Conservation (phyloP, 2,888 invertebrate genomes). For the Galeruca laticollis region DNA sequence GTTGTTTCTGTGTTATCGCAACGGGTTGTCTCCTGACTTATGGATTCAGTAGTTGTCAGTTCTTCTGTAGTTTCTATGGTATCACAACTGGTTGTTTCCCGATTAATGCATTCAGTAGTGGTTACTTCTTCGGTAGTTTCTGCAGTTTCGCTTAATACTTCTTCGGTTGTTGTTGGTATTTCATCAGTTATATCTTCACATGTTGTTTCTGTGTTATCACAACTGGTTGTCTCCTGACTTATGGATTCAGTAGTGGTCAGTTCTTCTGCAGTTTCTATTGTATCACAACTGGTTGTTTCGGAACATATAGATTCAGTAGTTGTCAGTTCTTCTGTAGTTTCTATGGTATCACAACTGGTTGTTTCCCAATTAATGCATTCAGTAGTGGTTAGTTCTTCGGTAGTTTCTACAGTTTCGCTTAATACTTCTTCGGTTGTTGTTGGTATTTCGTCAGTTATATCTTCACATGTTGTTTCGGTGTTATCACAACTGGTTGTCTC, state of each 20-base stretch:
- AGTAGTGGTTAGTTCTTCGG: neutral
- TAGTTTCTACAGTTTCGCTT: neutral
- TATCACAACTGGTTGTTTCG: too few relatives aligned
- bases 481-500: neutral
- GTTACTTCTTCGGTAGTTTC: neutral
- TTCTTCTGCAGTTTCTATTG: neutral
- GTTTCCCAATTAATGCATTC: neutral
- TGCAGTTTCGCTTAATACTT: neutral
- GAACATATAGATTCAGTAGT: neutral
- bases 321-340: neutral
- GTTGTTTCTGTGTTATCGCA: too few relatives aligned
- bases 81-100: neutral
- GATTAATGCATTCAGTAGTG: constrained; percentile 4
- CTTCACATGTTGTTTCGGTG: too few relatives aligned
- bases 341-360: too few relatives aligned
- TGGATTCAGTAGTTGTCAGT: neutral
- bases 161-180: neutral
- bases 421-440: neutral
- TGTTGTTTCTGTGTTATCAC: too few relatives aligned
- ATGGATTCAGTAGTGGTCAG: neutral
- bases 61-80: neutral
- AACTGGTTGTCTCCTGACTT: neutral
- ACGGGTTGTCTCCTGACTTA: too few relatives aligned
- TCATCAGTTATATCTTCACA: too few relatives aligned
- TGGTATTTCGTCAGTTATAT: too few relatives aligned